Percentiles rank a stretch among this genome's conserved stretches.
Conservation (phyloP, 2,797 vertebrate genomes). For the Salmo trutta region DNA sequence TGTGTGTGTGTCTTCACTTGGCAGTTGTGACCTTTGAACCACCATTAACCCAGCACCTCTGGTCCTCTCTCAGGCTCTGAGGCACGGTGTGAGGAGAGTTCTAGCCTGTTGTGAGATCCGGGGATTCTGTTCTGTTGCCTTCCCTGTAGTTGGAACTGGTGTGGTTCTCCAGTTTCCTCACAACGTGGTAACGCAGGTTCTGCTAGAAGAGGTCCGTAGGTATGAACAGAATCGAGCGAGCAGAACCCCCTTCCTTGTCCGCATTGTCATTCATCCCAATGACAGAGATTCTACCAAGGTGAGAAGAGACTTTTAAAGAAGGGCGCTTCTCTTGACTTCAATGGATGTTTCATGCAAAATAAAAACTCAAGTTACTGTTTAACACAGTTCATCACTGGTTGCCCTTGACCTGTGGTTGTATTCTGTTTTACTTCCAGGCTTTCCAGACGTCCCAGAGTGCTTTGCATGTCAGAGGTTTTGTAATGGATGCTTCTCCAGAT, state of each 20-base stretch:
- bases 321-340: not conserved
- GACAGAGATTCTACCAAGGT: conserved; percentile 63
- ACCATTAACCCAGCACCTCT: not conserved
- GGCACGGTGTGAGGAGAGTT: conserved; percentile 32
- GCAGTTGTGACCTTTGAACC: not conserved
- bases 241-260: conserved; percentile 43
- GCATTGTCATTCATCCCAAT: conserved; percentile 53
- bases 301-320: conserved; percentile 4
- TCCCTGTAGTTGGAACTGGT: conserved; percentile 65
- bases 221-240: conserved; percentile 37
- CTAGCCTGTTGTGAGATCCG: conserved; percentile 46
- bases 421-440: conserved; percentile 39
- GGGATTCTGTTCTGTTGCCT: conserved; percentile 54
- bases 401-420: not conserved
- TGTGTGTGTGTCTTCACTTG: not conserved
- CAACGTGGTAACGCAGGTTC: conserved; percentile 24
- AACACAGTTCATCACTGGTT: not conserved
- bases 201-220: conserved; percentile 52
- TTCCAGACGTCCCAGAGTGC: conserved; percentile 51
- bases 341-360: not conserved
- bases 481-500: conserved; percentile 37
- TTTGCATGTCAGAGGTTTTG: conserved; percentile 55
- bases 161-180: conserved; percentile 54
- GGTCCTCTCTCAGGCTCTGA: conserved; percentile 53
- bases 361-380: not conserved